phyloP scores from a whole-genome alignment of 2,888 invertebrate species.

The Operophtera brumata region DNA sequence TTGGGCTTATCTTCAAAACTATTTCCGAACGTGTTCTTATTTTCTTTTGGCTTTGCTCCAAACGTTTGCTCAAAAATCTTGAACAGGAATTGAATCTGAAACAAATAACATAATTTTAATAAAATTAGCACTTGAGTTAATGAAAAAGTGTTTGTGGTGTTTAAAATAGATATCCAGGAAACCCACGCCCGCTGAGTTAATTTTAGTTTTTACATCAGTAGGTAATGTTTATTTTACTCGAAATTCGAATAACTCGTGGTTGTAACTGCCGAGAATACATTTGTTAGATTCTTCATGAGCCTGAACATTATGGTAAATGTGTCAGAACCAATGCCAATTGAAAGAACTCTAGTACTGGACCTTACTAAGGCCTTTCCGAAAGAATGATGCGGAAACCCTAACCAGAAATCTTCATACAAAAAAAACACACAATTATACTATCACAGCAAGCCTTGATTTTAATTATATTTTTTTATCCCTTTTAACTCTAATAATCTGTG shows the following conservation, averaged over 20 bases:
- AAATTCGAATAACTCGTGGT: slow-evolving; percentile 4
- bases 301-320: not conserved
- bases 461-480: too few species aligned
- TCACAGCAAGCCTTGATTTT: too few species aligned
- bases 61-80: slow-evolving; percentile 12
- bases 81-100: slow-evolving; percentile 28
- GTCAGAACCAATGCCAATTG: too few species aligned
- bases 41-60: slow-evolving; percentile 25
- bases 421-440: too few species aligned
- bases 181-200: slow-evolving; percentile 23
- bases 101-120: slow-evolving; percentile 22
- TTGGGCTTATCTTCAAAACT: slow-evolving; percentile 13
- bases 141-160: slow-evolving; percentile 19
- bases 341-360: too few species aligned
- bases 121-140: slow-evolving; percentile 24
- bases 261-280: slow-evolving; percentile 12
- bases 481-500: too few species aligned
- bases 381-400: too few species aligned
- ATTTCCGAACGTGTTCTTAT: slow-evolving; percentile 3
- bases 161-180: slow-evolving; percentile 16
- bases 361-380: too few species aligned
- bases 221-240: slow-evolving; percentile 22
- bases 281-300: not conserved
- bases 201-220: slow-evolving; percentile 22
- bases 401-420: too few species aligned